Evolutionary conservation across 2,888 invertebrate genomes (phyloP), one percentile per base, ranked within the genome.

Genomic region (Melanchra persicariae): DNA sequence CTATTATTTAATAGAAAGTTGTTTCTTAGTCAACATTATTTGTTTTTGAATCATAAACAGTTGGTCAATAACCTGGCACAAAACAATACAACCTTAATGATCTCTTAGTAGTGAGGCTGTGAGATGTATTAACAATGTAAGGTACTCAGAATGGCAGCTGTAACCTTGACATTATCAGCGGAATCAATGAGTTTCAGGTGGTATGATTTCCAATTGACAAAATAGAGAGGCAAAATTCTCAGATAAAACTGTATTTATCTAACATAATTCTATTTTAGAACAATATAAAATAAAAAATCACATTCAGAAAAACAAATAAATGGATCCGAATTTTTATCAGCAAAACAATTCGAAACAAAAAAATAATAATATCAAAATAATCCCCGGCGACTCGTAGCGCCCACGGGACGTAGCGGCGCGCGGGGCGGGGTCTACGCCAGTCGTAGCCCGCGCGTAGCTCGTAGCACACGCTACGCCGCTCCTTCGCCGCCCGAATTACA

Each of bases 401-500:
- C 79, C 83, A 86, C 87, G 87, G 84, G 82, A 85, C 84, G 87
- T 84, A 81, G 81, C 82, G 79, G 82, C 83, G 85, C 88, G 91
- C 87, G 94, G 93, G 94, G 92, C 85, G 93, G 88, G 90, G 89
- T 85, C 91, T 91, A 91, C 94, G 94, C 91, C 94, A 95, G 95
- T 95, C 92, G 91, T 91, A 92, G 91, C 90, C 84, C 89, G 90
- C 92, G 90, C 94, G 94, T 93, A 91, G 93, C 88, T 85, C 93
- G 91, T 91, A 91, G 92, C 91, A 87, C 89, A 83, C 94, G 94
- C 94, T 93, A 93, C 94, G 93, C 72, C 87, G 89, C 82, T 75
- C 81, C 81, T 55, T 68, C 65, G 63, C 72, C 70, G 78, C 63
- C 69, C 82, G 73, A 65, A 71, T 63, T 79, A 58, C 76, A 73